A percentile compares a stretch with the other conserved stretches of the same genome.
These are phyloP conservation scores for Nycticebus coucang DNA, from an alignment of 2,113 vertebrate species.

Conservation along the genomic window DNA sequence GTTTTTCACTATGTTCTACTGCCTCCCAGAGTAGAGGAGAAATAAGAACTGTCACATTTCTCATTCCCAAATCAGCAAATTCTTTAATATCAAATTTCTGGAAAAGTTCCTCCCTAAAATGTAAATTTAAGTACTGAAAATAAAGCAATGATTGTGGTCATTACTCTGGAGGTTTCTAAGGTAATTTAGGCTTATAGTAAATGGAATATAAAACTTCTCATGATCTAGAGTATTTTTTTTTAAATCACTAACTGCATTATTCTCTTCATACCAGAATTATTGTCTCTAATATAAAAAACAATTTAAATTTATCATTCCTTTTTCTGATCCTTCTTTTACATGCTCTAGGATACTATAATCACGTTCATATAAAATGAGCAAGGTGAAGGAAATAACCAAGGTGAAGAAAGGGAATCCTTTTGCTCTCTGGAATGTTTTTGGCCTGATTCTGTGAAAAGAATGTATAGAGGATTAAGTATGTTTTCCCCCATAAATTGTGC, in stretches of 20 bases:
- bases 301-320: conserved; percentile 1
- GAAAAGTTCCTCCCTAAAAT: background rate
- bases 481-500: background rate
- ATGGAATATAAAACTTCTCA: background rate
- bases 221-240: background rate
- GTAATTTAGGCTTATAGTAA: conserved; percentile 27
- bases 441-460: background rate
- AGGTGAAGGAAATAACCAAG: conserved; percentile 39
- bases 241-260: background rate
- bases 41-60: background rate
- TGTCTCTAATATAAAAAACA: conserved; percentile 36
- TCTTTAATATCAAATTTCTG: conserved; percentile 12
- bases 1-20: conserved; percentile 8
- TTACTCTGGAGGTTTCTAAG: conserved; percentile 5
- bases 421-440: background rate
- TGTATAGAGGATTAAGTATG: conserved; percentile 44
- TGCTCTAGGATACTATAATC: conserved; percentile 16
- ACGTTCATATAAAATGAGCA: conserved; percentile 25
- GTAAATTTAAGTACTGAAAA: conserved; percentile 33
- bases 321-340: conserved; percentile 35
- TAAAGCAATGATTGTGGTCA: background rate
- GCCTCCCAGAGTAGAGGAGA: conserved; percentile 46
- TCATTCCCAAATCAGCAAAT: conserved; percentile 36
- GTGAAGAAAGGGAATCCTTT: background rate
- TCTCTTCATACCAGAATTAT: background rate